Base-by-base conservation (phyloP, 1,140 invertebrate genomes). In the Musca domestica region DNA sequence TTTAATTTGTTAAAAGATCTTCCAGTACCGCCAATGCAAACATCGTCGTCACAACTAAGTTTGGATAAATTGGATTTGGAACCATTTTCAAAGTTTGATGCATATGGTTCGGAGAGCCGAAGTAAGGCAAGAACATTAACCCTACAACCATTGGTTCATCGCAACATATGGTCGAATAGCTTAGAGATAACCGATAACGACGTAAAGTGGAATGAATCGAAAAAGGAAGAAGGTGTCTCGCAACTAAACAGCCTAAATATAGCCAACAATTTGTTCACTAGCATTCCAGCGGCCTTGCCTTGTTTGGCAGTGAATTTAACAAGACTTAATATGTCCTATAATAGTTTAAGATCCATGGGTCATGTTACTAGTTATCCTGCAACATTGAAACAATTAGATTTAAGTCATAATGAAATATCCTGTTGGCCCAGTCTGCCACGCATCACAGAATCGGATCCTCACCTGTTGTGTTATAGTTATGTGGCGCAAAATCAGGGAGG, bases 381-480 rank as follows among this genome's bases (percentile, higher is more conserved):
- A 47, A 90, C 88, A 54, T 82, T 98, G 1, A 93, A 95, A 71
- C 95, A 97, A 78, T 81, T 99, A 2, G 96, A 98, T 83, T 83
- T 98, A 17, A 95, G 93, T 9, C 92, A 97, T 77, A 99, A 99
- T 83, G 90, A 92, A 77, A 94, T 98, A 63, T 88, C 88, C 1
- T 89, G 90, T 68, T 96, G 94, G 93, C 92, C 93, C 7, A 93
- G 91, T 78, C 81, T 94, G 66, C 91, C 91, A 0, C 91, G 89
- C 70, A 84, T 90, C 0, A 87, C 88, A 47, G 85, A 87, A 9
- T 82, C 84, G 0, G 89, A 90, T 78, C 81, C 84, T 3, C 84
- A 87, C 47, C 84, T 88, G 5, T 83, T 88, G 2, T 90, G 89
- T 76, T 90, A 90, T 66, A 78, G 80, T 51, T 78, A 73, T 54